Evolutionary conservation across 2,797 vertebrate species (phyloP), one percentile per base, ranked within the genome.

Genomic region (Melanotaenia trifasciata): DNA sequence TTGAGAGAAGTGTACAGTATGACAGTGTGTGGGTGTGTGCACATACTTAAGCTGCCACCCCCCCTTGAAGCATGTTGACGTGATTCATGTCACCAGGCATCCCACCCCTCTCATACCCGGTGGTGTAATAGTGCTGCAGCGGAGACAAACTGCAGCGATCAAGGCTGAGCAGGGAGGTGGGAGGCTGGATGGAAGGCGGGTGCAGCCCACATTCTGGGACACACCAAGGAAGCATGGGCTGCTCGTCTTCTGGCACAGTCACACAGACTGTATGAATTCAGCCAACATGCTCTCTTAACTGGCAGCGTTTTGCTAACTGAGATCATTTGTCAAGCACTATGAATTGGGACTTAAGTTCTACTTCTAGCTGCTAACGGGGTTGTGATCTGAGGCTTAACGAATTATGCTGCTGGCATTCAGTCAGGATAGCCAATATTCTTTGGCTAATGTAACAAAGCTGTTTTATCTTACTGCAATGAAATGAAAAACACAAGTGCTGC

Each of bases 1-100:
- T 43, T 85, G 80, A 72, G 66, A 80, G 65, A 70, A 71, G 63
- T 40, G 76, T 87, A 86, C 76, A 79, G 81, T 83, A 67, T 80
- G 83, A 83, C 80, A 84, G 81, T 43, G 64, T 33, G 54, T 11
- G 59, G 35, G 76, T 58, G 79, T 76, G 76, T 56, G 74, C 26
- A n/a, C 18, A 24, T 62, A 45, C 61, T 73, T 32, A 64, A 76
- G 70, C 80, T 74, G 64, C 75, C 69, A 58, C 75, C 76, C 76
- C 80, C 83, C 85, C 78, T 73, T 35, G 73, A 80, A 84, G 90
- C 83, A 56, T 68, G 75, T 85, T 88, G 91, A 88, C 73, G 79
- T 72, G 89, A 89, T 87, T 90, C 87, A 83, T 90, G 90, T 89
- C 88, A 90, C 78, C 81, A 78, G 68, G 84, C 81, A 76, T 81